Conservation (phyloP, 2,113 vertebrate species). For the Brienomyrus longianalis region DNA sequence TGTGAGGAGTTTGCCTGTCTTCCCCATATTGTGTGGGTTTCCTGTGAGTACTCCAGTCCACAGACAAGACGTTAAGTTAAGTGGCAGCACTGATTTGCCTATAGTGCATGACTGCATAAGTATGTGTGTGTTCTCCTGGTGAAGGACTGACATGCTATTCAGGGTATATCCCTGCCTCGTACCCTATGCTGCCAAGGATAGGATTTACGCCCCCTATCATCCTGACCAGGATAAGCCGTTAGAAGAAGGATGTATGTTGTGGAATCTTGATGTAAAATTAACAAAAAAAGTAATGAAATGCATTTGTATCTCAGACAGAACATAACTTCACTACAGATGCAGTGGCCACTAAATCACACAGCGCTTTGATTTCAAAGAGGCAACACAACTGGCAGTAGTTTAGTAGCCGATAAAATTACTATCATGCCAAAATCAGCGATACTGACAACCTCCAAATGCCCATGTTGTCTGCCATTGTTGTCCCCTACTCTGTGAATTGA, state of each 20-base stretch:
- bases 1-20: not conserved
- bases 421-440: not conserved
- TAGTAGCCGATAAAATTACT: not conserved
- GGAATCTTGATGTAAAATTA: not conserved
- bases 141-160: not conserved
- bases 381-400: not conserved
- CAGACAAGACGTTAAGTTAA: not conserved
- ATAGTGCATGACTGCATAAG: not conserved
- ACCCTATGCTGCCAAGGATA: not conserved
- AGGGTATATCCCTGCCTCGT: not conserved
- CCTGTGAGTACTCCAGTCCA: not conserved
- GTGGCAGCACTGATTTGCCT: not conserved
- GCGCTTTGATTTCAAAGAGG: not conserved
- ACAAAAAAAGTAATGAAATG: not conserved
- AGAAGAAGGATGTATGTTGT: not conserved
- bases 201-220: not conserved
- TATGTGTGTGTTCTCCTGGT: not conserved
- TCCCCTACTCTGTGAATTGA: not conserved
- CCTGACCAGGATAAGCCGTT: not conserved
- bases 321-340: not conserved
- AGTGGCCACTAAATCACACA: not conserved
- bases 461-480: not conserved
- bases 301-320: not conserved
- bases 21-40: not conserved
- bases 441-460: not conserved